Percentiles rank a stretch among this genome's conserved stretches.
phyloP scores from a whole-genome alignment of 2,113 vertebrate species.

The Triplophysa tibetana region DNA sequence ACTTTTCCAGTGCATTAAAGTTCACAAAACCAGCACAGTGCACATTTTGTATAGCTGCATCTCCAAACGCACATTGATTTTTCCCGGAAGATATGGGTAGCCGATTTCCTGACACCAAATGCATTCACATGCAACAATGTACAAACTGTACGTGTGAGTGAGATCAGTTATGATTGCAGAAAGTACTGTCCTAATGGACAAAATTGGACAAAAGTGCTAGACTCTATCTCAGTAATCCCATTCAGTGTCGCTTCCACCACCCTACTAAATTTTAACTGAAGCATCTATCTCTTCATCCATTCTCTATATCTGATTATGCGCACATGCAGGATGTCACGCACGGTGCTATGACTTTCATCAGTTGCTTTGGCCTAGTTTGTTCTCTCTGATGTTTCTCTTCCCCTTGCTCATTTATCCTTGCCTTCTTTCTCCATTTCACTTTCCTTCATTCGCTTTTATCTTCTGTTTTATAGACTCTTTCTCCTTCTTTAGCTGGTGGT shows the following conservation, averaged over 20 bases:
- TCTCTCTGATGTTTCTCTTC: constrained; percentile 19
- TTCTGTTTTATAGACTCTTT: constrained; percentile 21
- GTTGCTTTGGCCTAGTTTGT: constrained; percentile 37
- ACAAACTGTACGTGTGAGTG: background rate
- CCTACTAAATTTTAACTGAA: background rate
- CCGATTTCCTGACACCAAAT: background rate
- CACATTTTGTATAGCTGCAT: background rate
- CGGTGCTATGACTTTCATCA: constrained; percentile 27
- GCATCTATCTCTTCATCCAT: constrained; percentile 8
- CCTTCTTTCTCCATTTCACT: constrained; percentile 33
- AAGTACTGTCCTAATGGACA: background rate
- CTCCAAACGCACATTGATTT: background rate
- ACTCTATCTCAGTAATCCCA: background rate
- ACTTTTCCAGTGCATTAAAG: background rate
- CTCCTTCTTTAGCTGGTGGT: constrained; percentile 64
- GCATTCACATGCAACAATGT: background rate
- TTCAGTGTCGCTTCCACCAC: constrained; percentile 1
- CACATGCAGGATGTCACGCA: background rate
- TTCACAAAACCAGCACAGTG: background rate
- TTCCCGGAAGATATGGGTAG: background rate
- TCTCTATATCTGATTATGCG: background rate
- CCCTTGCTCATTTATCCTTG: constrained; percentile 9
- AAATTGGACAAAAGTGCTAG: background rate
- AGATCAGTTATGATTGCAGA: constrained; percentile 1
- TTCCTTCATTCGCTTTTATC: constrained; percentile 52